Percentiles rank a stretch among this genome's conserved stretches.
Conservation (phyloP, 37 sponge, comb jelly and placozoan genomes). For the Amphimedon queenslandica region DNA sequence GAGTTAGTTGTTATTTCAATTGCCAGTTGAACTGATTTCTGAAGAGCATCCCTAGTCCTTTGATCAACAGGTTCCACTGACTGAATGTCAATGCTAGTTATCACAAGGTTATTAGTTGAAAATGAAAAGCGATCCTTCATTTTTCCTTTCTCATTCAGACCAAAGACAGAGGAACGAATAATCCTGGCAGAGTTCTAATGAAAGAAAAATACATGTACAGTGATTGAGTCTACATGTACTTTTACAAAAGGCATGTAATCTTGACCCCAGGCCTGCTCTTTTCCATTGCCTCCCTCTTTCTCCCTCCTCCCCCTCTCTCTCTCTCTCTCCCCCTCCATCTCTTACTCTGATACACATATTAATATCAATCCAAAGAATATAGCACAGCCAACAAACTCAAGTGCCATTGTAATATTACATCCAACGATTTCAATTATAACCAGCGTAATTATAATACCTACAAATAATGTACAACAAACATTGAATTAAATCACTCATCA, state of each 20-base stretch:
- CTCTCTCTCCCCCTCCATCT: no score
- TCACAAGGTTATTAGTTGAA: conserved; percentile 92
- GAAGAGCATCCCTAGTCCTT: conserved; percentile 97
- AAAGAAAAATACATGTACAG: no score
- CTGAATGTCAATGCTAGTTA: conserved; percentile 98
- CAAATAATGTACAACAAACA: no score
- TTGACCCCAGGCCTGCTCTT: neutral
- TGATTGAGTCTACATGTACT: no score
- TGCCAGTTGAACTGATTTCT: conserved; percentile 98
- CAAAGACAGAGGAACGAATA: conserved; percentile 98
- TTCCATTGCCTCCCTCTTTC: neutral
- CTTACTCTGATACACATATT: conserved; percentile 50
- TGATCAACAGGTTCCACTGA: conserved; percentile 99
- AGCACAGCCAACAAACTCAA: conserved; percentile 37
- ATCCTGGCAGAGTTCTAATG: conserved; percentile 95
- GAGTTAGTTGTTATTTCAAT: conserved; percentile 99
- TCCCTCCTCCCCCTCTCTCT: neutral
- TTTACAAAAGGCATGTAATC: no score
- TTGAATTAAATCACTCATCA: no score
- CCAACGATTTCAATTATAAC: conserved; percentile 65
- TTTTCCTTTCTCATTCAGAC: conserved; percentile 89
- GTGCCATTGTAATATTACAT: conserved; percentile 69
- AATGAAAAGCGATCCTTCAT: conserved; percentile 87
- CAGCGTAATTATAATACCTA: conserved; percentile 64
- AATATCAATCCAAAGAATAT: conserved; percentile 58